Base-by-base conservation (phyloP, 2,797 vertebrate genomes). In the Sebastes diploproa region DNA sequence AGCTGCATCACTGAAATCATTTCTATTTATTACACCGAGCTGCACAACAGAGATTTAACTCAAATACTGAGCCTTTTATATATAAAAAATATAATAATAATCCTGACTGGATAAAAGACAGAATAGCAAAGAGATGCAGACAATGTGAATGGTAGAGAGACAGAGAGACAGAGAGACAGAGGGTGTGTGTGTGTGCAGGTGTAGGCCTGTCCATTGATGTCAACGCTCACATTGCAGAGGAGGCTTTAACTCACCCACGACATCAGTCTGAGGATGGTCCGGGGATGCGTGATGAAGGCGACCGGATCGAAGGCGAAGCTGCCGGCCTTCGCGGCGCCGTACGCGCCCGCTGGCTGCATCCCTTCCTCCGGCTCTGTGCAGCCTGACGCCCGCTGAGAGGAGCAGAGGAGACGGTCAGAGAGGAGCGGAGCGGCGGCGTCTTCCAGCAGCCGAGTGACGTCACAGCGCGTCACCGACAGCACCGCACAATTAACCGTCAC, bases 281-380 rank as follows among this genome's bases (percentile, higher is more conserved):
- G 97, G 9, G 97, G 98, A 85, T 97, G 96, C 83, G 93, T 96
- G 61, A 96, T 93, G 93, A 99, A 99, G 80, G 96, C 96, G 84
- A 98, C 77, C 60, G 96, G 97, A 74, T 98, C 97, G 86, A 98
- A 94, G 85, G 88, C 82, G 86, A 92, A 64, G 52, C 92, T 92
- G 50, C 97, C 97, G 60, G 97, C 97, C 89, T 96, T 95, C 25
- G 96, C 96, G 78, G 97, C 97, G 89, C 97, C 97, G 69, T 97
- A 99, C 76, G 97, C 96, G 80, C 94, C 96, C 82, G 96, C 95
- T 82, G 95, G 14, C 83, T 94, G 86, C 94, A 95, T 94, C 82
- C 89, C 77, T 94, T 81, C 89, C 77, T 82, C 77, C 85, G 74
- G 82, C 73, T 76, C 58, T 61, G 38, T 70, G 89, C 78, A 78